phyloP scores from a whole-genome alignment of 2,888 invertebrate genomes.

The Clanis bilineata region DNA sequence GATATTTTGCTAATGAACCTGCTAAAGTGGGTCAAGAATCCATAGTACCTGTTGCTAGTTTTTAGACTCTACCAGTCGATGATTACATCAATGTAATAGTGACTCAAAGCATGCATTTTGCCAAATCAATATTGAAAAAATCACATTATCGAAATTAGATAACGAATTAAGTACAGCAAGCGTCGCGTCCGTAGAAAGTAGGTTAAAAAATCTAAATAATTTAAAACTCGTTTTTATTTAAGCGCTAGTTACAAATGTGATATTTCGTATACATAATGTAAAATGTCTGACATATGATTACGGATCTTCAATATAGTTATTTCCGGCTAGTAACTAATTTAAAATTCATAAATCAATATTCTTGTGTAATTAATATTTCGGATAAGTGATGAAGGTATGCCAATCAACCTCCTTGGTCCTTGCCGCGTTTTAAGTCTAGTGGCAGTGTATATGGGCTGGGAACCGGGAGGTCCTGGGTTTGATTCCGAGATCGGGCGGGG shows the following conservation, averaged over 20 bases:
- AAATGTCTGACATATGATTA: constrained; percentile 8
- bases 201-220: constrained; percentile 12
- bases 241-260: neutral
- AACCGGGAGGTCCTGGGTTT: too few relatives aligned
- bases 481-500: too few relatives aligned
- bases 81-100: too few relatives aligned
- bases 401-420: too few relatives aligned
- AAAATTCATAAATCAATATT: neutral
- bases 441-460: too few relatives aligned
- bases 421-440: too few relatives aligned
- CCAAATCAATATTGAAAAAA: neutral
- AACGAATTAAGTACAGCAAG: neutral
- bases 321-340: neutral
- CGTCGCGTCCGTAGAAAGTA: constrained; percentile 10
- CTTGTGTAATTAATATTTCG: neutral
- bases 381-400: neutral
- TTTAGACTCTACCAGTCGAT: too few relatives aligned
- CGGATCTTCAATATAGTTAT: constrained; percentile 7
- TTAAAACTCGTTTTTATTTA: constrained; percentile 12
- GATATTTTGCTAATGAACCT: too few relatives aligned
- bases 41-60: neutral
- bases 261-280: constrained; percentile 14
- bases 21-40: too few relatives aligned
- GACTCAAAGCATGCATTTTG: neutral
- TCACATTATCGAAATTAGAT: neutral